These are phyloP conservation scores for Drosophila mimetica DNA, from an alignment of 2,888 invertebrate species.

Conservation along the genomic window DNA sequence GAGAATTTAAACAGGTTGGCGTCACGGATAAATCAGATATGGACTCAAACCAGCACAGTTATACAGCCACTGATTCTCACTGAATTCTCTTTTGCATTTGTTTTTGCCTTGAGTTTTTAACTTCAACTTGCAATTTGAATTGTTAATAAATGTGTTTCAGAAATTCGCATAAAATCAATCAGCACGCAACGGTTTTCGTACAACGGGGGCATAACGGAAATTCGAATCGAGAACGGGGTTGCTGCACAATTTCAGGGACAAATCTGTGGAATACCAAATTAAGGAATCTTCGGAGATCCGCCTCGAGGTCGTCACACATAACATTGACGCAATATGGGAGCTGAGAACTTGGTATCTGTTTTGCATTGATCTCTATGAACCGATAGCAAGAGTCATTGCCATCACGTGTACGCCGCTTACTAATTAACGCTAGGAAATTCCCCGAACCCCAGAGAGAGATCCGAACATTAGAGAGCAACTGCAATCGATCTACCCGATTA, in stretches of 20 bases:
- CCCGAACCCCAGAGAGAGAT: conserved; percentile 28
- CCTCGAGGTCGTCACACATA: conserved; percentile 15
- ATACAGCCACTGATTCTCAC: too few species aligned
- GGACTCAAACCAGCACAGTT: too few species aligned
- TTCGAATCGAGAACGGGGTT: conserved; percentile 57
- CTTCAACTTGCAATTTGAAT: conserved; percentile 65
- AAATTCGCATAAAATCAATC: conserved; percentile 58
- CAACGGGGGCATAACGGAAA: conserved; percentile 56
- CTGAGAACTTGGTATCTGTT: conserved; percentile 10
- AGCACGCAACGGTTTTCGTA: conserved; percentile 45
- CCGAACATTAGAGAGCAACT: not conserved
- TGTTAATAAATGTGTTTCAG: conserved; percentile 66
- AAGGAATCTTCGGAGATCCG: conserved; percentile 22
- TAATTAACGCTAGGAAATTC: conserved; percentile 65
- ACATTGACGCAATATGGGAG: conserved; percentile 6
- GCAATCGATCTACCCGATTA: not conserved
- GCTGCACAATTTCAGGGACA: conserved; percentile 79
- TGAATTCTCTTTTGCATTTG: too few species aligned
- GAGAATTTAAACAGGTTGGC: too few species aligned
- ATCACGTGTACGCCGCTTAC: conserved; percentile 64
- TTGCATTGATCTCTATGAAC: conserved; percentile 63
- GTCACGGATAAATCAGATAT: too few species aligned
- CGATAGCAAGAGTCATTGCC: conserved; percentile 63
- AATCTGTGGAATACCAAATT: conserved; percentile 10
- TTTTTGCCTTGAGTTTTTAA: conserved; percentile 27